A percentile compares a stretch with the other conserved stretches of the same genome.
Conservation (phyloP, 2,888 invertebrate genomes). For the Endotricha flammealis region DNA sequence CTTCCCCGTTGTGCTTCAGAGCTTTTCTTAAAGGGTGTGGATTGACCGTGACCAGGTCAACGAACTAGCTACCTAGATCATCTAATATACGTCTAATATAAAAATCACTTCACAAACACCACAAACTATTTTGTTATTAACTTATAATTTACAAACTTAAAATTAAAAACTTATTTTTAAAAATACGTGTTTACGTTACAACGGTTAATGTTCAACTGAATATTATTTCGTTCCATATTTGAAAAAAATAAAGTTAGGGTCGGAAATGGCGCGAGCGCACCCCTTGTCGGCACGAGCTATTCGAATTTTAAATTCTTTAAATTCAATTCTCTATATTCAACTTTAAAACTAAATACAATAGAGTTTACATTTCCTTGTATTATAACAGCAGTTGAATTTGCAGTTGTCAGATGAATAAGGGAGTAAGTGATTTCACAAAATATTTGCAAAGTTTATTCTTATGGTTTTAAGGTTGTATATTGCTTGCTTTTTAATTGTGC, state of each 20-base stretch:
- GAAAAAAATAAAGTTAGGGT: conserved; percentile 50
- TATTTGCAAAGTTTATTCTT: not conserved
- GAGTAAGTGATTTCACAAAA: not conserved
- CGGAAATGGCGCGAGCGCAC: conserved; percentile 68
- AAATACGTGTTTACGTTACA: conserved; percentile 32
- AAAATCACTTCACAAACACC: conserved; percentile 5
- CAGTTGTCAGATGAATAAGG: too few relatives aligned
- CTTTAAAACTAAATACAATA: rapidly evolving
- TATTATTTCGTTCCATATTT: conserved; percentile 39
- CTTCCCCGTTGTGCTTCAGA: conserved; percentile 39
- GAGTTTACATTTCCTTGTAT: conserved; percentile 16
- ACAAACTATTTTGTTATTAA: too few relatives aligned
- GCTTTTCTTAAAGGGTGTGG: conserved; percentile 45
- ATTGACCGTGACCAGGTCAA: conserved; percentile 38
- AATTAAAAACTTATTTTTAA: not conserved
- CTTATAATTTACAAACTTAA: too few relatives aligned
- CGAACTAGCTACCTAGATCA: conserved; percentile 17
- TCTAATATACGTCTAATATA: conserved; percentile 2
- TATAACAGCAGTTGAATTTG: too few relatives aligned
- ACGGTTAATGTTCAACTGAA: conserved; percentile 63
- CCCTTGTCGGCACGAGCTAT: conserved; percentile 65
- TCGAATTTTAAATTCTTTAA: conserved; percentile 22
- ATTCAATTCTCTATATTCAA: conserved; percentile 12
- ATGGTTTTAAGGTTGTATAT: conserved; percentile 2
- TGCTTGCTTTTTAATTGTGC: conserved; percentile 23